A percentile compares a stretch with the other conserved stretches of the same genome.
phyloP scores from a whole-genome alignment of 2,797 vertebrate genomes.

The Anas flavirostris region DNA sequence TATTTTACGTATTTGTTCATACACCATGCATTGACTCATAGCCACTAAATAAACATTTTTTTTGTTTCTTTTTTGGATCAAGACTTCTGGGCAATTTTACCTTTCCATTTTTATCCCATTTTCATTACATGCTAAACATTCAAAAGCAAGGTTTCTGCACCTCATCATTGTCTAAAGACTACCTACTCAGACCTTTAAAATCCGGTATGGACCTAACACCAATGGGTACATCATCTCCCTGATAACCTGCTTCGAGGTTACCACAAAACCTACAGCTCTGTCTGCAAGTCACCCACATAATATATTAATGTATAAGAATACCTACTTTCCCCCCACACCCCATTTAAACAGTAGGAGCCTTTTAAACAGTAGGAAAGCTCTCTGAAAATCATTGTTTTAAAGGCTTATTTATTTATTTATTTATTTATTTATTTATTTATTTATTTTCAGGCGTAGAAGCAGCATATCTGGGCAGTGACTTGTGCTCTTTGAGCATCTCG shows the following conservation, averaged over 20 bases:
- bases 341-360: not conserved
- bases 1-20: conserved; percentile 43
- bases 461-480: not conserved
- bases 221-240: not conserved
- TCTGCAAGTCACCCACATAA: not conserved
- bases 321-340: not conserved
- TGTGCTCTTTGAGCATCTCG: not conserved
- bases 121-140: not conserved
- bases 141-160: not conserved
- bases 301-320: not conserved
- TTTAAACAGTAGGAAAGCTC: not conserved
- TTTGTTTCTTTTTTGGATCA: not conserved
- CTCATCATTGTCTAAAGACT: not conserved
- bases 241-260: not conserved
- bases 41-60: conserved; percentile 51
- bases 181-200: not conserved
- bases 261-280: not conserved
- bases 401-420: not conserved
- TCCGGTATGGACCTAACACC: not conserved
- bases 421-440: not conserved
- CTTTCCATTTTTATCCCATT: not conserved
- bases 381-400: not conserved
- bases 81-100: conserved; percentile 11
- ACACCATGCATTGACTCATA: conserved; percentile 34
- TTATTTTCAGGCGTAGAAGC: not conserved